Base-by-base conservation (phyloP, 2,888 invertebrate species). In the Tortricodes alternella region DNA sequence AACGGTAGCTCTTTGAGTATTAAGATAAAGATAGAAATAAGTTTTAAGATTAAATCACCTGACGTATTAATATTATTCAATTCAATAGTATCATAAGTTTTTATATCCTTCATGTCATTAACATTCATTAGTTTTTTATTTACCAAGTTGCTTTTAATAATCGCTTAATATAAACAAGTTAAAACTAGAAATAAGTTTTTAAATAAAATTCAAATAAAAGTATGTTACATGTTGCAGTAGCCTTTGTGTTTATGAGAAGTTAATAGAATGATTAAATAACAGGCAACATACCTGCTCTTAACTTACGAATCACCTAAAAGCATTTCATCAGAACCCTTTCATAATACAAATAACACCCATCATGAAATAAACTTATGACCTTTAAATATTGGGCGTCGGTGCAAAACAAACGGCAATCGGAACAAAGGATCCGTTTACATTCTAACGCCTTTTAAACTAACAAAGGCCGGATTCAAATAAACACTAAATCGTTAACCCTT, bases 401-500 rank as follows among this genome's bases (percentile, higher is more conserved):
- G 46, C 76, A 74, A 78, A 83, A 76, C 80, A 81, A 76, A 82
- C 76, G 76, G 77, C 80, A 84, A 83, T 87, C 82, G 83, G 79
- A 82, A 84, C 85, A 85, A 86, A 85, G 86, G 86, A 75, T 85
- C 80, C 74, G 84, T 83, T 87, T 86, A 87, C 86, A 85, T 84
- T 82, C 83, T 86, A 82, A 89, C 89, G 82, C 89, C 87, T 88
- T 88, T 88, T 85, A 85, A 83, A 85, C 85, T 83, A 86, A 89
- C 89, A 89, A 89, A 89, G 85, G 88, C 80, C 73, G 81, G 85
- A 87, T 88, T 85, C 83, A 85, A 89, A 89, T 89, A 89, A 89
- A 89, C 89, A 89, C 78, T 80, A 82, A 89, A 88, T 85, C 74
- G 87, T 83, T 87, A 86, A 89, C 90, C 90, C 89, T 89, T 90